Percentiles rank a stretch among this genome's conserved stretches.
phyloP scores from a whole-genome alignment of 53 echinoderm and acorn worm genomes.

The Holothuria leucospilota region DNA sequence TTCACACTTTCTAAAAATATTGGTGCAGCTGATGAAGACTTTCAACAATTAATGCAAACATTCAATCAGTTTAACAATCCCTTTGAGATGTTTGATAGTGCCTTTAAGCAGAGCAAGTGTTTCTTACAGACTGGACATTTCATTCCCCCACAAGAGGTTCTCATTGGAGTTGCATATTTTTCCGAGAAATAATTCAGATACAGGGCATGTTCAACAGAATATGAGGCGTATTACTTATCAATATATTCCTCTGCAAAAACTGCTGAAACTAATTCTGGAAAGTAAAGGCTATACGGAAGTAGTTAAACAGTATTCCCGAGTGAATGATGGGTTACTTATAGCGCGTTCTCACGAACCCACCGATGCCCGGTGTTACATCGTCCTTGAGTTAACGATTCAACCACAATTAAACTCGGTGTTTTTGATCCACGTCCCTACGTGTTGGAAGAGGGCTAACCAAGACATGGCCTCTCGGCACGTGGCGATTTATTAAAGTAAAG shows the following conservation, averaged over 20 bases:
- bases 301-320: neutral
- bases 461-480: no score
- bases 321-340: neutral
- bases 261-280: constrained; percentile 46
- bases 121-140: constrained; percentile 41
- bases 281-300: neutral
- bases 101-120: constrained; percentile 46
- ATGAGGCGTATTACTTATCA: constrained; percentile 54
- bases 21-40: neutral
- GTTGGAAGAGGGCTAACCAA: no score
- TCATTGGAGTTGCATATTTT: constrained; percentile 47
- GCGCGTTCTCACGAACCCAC: no score
- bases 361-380: no score
- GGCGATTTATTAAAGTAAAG: no score
- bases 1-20: neutral
- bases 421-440: no score
- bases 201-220: constrained; percentile 52
- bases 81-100: constrained; percentile 35
- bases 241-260: constrained; percentile 47
- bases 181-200: constrained; percentile 49
- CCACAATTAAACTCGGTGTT: no score
- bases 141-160: constrained; percentile 45
- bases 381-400: no score
- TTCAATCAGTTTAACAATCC: constrained; percentile 35
- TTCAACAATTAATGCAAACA: neutral